Conservation (phyloP, 2,797 vertebrate species). For the Lagothrix lagotricha region DNA sequence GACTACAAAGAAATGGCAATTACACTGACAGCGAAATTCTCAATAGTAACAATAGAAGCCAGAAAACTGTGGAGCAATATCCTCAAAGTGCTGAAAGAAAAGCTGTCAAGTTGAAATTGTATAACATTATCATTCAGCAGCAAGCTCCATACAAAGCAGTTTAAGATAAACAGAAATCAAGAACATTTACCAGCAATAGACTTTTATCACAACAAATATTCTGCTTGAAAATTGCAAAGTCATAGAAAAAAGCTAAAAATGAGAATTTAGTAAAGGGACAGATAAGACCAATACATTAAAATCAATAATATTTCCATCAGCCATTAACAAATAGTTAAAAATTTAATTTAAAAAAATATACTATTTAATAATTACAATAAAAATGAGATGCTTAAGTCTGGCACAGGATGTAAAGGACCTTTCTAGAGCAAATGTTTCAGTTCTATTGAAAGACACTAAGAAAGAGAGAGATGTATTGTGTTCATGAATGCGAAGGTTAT, state of each 20-base stretch:
- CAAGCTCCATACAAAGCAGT: background rate
- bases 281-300: constrained; percentile 26
- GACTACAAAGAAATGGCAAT: constrained; percentile 36
- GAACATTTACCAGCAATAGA: background rate
- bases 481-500: background rate
- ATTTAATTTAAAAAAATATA: background rate
- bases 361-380: background rate
- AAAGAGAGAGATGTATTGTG: background rate
- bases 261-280: background rate
- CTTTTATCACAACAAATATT: background rate
- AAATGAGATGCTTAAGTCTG: background rate
- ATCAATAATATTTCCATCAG: background rate
- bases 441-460: background rate
- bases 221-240: background rate
- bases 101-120: background rate
- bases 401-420: background rate
- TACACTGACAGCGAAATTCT: constrained; percentile 24
- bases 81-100: constrained; percentile 13
- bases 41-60: background rate
- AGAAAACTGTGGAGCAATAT: background rate
- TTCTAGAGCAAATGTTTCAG: background rate
- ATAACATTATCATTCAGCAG: background rate
- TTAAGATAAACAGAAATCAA: constrained; percentile 36
- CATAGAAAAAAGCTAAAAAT: background rate
- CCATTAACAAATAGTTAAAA: constrained; percentile 1